Base-by-base conservation (phyloP, 2,113 vertebrate species). In the Podocnemis expansa region DNA sequence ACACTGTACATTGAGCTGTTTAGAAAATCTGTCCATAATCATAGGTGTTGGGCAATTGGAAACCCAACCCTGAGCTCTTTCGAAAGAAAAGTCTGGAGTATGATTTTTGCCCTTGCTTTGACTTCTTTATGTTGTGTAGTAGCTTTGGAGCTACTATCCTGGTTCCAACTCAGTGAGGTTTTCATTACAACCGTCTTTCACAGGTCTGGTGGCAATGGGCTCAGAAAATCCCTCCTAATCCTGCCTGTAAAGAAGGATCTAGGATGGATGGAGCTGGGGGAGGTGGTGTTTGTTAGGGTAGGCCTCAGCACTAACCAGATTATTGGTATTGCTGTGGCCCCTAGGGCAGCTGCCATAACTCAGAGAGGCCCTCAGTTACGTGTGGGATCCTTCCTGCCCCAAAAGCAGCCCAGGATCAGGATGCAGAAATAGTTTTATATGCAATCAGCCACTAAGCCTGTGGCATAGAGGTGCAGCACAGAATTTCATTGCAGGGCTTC, bases 81-180 rank as follows among this genome's bases (percentile, higher is more conserved):
- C 38, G 27, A 34, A 21, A 49, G 14, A 12, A 29, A 67, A 67
- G 63, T 67, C 63, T 38, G 17, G 12, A 5, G 2, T 0, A 1
- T 47, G 70, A 92, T 29, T 34, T 52, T n/a, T 6, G 41, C 22
- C 73, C 73, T 67, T 90, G 81, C 70, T 85, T 25, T 75, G 24
- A 45, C 82, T 16, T 4, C 21, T 24, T 79, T 51, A 60, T 38
- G 5, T n/a, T 63, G 22, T 34, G 52, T 16, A 38, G 27, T 67
- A 27, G 76, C 55, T 10, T 9, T 0, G 0, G 24, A 38, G n/a
- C 0, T 1, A 67, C 5, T 31, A 3, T 43, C 51, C 58, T 34
- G 0, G 2, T 82, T 85, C 58, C 29, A 0, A 2, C 11, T 5
- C 54, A 13, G 6, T 84, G 82, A 56, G 22, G 34, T 24, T 80